Percentiles rank a stretch among this genome's conserved stretches.
phyloP scores from a whole-genome alignment of 2,113 vertebrate genomes.

The Dipodomys stephensi region DNA sequence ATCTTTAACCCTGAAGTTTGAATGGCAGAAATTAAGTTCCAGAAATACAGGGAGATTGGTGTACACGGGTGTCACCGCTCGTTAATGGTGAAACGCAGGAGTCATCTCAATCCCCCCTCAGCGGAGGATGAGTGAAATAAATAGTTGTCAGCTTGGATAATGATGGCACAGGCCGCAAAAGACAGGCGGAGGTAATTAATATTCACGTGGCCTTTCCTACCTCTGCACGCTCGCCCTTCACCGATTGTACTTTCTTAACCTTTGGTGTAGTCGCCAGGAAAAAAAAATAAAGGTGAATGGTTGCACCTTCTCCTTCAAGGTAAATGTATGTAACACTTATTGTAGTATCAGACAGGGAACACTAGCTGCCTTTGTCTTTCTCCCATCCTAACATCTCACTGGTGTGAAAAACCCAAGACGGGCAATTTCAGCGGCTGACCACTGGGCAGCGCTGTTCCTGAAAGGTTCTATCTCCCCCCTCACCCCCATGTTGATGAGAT shows the following conservation, averaged over 20 bases:
- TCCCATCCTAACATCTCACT: not conserved
- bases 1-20: not conserved
- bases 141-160: not conserved
- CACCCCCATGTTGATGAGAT: not conserved
- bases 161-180: not conserved
- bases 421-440: not conserved
- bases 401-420: not conserved
- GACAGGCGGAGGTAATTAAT: not conserved
- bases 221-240: not conserved
- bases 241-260: not conserved
- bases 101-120: not conserved
- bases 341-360: too few relatives aligned
- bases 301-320: not conserved
- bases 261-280: not conserved
- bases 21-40: not conserved
- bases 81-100: not conserved
- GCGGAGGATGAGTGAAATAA: not conserved
- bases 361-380: not conserved
- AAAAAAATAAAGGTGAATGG: not conserved
- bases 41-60: too few relatives aligned
- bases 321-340: not conserved
- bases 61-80: not conserved
- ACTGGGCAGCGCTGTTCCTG: not conserved
- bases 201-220: not conserved
- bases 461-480: fast-evolving